Evolutionary conservation across 2,113 vertebrate species (phyloP), one percentile per base, ranked within the genome.

Genomic region (Cyphomyrus plagiostoma): DNA sequence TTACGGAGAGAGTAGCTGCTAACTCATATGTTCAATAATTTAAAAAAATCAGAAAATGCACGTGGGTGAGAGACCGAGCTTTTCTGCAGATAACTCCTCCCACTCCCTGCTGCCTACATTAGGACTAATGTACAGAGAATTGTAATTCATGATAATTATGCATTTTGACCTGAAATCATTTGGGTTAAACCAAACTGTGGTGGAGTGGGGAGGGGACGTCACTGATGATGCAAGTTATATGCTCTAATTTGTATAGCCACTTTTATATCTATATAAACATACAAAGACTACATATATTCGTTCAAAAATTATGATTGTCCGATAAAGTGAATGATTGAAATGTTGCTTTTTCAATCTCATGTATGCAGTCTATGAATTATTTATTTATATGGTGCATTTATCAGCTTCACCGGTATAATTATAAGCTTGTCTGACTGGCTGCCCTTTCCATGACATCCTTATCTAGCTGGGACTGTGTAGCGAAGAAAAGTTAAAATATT

Each of bases 341-440:
- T 13, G 26, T 77, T 39, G 35, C 30, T 77, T 77, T 35, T 77
- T 4, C 35, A 77, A 77, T 30, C 13, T 10, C 23, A 66, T 26
- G 62, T 66, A 11, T 66, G n/a, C 62, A 26, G n/a, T 66, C 62
- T 30, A 10, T 66, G 21, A 77, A 4, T 77, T 77, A 13, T 77
- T 77, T 77, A 77, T 77, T 77, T 77, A 77, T 77, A 77, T 77
- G 30, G 70, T 77, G 35, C 35, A 77, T 39, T 77, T 77, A 77
- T 77, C 30, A 5, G 13, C 70, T 39, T 77, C 15, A 17, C 70
- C n/a, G 11, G 35, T 77, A 77, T 30, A 77, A 77, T 39, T 17
- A 77, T 39, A 77, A 39, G 70, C 70, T 35, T 19, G 35, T 77
- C 70, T 77, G 70, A 19, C 15, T 35, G 30, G 15, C 30, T 39